Conservation (phyloP, 2,888 invertebrate genomes). For the Hofmannophila pseudospretella region DNA sequence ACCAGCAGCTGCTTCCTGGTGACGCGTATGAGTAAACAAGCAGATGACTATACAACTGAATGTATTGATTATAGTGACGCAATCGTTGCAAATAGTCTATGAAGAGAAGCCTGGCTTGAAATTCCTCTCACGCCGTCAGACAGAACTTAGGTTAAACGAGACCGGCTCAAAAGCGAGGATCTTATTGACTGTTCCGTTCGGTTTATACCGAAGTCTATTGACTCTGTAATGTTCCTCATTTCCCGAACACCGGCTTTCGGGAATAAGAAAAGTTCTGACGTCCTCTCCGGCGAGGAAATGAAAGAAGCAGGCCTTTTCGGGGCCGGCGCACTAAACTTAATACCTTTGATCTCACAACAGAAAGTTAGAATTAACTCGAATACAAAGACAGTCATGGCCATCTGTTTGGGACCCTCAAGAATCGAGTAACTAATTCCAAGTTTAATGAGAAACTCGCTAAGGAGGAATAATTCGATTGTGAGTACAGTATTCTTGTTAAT, state of each 20-base stretch:
- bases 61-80: too few species aligned
- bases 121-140: constrained; percentile 47
- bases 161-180: constrained; percentile 52
- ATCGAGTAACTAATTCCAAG: constrained; percentile 60
- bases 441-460: constrained; percentile 63
- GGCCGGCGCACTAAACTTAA: constrained; percentile 56
- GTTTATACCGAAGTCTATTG: constrained; percentile 63
- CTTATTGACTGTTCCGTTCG: constrained; percentile 63
- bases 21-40: too few species aligned
- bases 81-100: constrained; percentile 37
- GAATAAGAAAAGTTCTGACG: constrained; percentile 71
- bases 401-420: constrained; percentile 50
- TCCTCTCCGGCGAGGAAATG: constrained; percentile 46
- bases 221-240: constrained; percentile 73
- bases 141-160: constrained; percentile 56
- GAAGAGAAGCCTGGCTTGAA: constrained; percentile 33
- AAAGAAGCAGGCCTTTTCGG: constrained; percentile 61
- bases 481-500: constrained; percentile 44
- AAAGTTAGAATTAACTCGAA: constrained; percentile 67
- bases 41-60: too few species aligned
- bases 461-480: constrained; percentile 60
- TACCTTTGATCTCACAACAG: constrained; percentile 67
- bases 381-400: constrained; percentile 61
- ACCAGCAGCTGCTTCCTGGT: too few species aligned
- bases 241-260: constrained; percentile 64